Evolutionary conservation across 1,140 invertebrate genomes (phyloP).

Genomic region (Ips nitidus): DNA sequence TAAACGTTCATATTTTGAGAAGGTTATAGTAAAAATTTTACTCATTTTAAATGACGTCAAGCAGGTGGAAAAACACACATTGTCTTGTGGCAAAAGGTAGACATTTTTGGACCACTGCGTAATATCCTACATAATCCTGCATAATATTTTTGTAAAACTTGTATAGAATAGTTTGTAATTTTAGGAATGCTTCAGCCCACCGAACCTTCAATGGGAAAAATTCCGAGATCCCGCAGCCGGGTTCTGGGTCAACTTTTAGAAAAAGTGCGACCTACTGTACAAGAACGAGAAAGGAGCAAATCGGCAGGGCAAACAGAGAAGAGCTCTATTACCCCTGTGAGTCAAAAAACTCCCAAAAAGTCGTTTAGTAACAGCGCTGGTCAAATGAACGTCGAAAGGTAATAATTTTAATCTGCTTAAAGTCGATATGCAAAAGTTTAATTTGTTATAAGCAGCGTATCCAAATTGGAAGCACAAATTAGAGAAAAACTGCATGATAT

Average conservation of each 20-base stretch:
- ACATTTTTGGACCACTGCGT: too few species aligned
- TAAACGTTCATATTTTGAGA: too few species aligned
- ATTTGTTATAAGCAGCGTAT: constrained; percentile 15
- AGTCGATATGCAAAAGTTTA: too few species aligned
- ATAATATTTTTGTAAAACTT: too few species aligned
- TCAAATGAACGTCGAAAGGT: constrained; percentile 51
- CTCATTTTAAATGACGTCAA: too few species aligned
- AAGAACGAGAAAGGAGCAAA: constrained; percentile 55
- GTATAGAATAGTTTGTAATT: too few species aligned
- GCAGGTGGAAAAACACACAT: too few species aligned
- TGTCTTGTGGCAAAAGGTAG: too few species aligned
- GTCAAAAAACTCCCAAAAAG: constrained; percentile 45
- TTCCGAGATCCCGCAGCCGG: constrained; percentile 49
- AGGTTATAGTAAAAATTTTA: too few species aligned
- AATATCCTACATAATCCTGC: too few species aligned
- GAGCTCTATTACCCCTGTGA: constrained; percentile 42
- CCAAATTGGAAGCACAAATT: constrained; percentile 52
- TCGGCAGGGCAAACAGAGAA: constrained; percentile 54
- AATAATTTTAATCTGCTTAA: background rate
- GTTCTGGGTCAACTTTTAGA: constrained; percentile 50
- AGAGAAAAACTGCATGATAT: constrained; percentile 56
- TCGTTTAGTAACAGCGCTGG: constrained; percentile 46
- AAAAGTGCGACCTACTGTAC: constrained; percentile 46
- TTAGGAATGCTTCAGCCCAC: constrained; percentile 41
- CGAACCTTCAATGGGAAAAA: constrained; percentile 44